Conservation (phyloP, 2,888 invertebrate genomes). For the Silvanus unidentatus region DNA sequence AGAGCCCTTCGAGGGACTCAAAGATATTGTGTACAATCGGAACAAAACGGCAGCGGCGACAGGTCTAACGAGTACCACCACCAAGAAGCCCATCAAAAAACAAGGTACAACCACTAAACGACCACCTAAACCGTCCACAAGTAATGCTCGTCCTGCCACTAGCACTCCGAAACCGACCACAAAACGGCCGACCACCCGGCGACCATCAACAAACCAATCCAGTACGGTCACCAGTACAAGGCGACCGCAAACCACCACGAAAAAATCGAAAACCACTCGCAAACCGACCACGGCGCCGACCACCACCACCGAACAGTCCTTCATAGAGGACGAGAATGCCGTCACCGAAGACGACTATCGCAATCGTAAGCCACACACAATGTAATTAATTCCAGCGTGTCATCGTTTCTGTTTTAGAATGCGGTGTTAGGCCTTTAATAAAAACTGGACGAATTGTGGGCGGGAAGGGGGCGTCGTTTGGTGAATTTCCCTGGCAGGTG, state of each 20-base stretch:
- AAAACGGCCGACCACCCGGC: conserved; percentile 39
- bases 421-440: conserved; percentile 77
- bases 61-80: conserved; percentile 31
- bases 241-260: conserved; percentile 45
- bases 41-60: conserved; percentile 38
- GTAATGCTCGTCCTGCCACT: conserved; percentile 26
- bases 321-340: conserved; percentile 34
- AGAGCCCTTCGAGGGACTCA: conserved; percentile 74
- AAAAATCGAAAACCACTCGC: conserved; percentile 40
- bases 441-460: conserved; percentile 82
- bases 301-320: conserved; percentile 42
- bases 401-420: conserved; percentile 58
- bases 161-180: conserved; percentile 38
- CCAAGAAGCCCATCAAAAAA: conserved; percentile 39
- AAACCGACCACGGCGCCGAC: conserved; percentile 23
- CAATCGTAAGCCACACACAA: conserved; percentile 39
- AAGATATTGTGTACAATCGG: conserved; percentile 64
- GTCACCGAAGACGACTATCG: conserved; percentile 34
- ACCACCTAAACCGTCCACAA: conserved; percentile 18
- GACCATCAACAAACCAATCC: conserved; percentile 36
- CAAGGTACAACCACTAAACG: conserved; percentile 35
- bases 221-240: conserved; percentile 16
- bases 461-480: conserved; percentile 79
- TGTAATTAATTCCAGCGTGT: neutral
- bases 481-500: conserved; percentile 92